Evolutionary conservation across 1,140 invertebrate genomes (phyloP).

Genomic region (Samia ricini): DNA sequence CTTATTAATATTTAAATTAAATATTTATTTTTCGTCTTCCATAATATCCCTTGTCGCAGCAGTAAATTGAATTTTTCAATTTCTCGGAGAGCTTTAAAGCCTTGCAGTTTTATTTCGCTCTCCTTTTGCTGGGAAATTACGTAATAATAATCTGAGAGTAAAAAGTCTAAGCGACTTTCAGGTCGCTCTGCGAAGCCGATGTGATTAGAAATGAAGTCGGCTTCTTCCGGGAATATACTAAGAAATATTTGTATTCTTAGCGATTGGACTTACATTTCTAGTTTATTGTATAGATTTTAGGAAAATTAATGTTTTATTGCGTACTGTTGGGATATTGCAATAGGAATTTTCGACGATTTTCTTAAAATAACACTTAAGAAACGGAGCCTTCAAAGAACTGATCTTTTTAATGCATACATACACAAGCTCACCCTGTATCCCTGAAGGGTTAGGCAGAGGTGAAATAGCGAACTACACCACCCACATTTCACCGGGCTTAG

Average conservation of each 20-base stretch:
- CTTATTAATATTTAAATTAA: background rate
- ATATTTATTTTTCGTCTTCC: background rate
- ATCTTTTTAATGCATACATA: no score
- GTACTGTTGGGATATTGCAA: background rate
- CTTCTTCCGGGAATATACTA: background rate
- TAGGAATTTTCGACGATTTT: no score
- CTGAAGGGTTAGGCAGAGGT: no score
- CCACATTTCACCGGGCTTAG: no score
- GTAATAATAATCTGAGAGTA: background rate
- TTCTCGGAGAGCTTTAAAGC: background rate
- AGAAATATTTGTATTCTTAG: background rate
- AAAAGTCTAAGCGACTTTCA: background rate
- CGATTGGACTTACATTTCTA: background rate
- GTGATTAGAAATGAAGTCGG: background rate
- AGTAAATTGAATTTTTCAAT: background rate
- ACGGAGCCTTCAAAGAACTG: no score
- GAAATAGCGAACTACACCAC: no score
- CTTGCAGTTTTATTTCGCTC: background rate
- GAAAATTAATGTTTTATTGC: background rate
- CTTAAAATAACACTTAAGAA: no score
- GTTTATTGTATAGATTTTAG: background rate
- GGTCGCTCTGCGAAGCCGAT: background rate
- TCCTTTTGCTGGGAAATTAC: background rate
- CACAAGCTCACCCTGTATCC: no score
- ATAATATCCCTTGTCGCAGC: background rate